phyloP scores from a whole-genome alignment of 2,113 vertebrate species.

The Rhegmatorhina hoffmannsi region DNA sequence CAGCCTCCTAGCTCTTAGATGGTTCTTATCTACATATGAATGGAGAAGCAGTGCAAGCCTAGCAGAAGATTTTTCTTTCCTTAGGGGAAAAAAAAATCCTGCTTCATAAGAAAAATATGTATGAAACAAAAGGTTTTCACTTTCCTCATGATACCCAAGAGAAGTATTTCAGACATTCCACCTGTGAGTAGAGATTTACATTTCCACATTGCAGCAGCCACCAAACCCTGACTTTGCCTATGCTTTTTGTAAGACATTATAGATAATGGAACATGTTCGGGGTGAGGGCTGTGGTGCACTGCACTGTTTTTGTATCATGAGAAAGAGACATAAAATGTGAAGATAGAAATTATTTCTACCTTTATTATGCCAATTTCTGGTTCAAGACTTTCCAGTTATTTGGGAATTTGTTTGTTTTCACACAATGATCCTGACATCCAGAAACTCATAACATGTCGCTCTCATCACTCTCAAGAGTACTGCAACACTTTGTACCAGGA shows the following conservation, averaged over 20 bases:
- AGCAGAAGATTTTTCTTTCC: neutral
- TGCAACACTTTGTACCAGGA: slow-evolving; percentile 43
- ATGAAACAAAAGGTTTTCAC: neutral
- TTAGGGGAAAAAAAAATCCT: neutral
- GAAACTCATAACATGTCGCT: neutral
- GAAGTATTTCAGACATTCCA: neutral
- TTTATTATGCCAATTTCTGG: neutral
- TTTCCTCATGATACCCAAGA: neutral
- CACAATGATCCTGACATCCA: neutral
- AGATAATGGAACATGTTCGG: fast-evolving
- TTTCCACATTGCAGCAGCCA: neutral
- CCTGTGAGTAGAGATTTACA: neutral
- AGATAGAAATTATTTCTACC: neutral
- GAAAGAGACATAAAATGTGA: neutral
- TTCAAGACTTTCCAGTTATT: neutral
- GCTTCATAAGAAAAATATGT: neutral
- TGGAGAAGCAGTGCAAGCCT: neutral
- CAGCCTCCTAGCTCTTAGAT: neutral
- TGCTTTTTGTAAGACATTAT: neutral
- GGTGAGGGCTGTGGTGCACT: neutral
- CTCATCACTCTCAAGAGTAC: neutral
- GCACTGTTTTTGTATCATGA: neutral
- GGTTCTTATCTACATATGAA: neutral
- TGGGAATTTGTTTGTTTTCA: slow-evolving; percentile 38
- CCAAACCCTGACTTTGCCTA: neutral